These are phyloP conservation scores for Muschampia plurimacula DNA, from an alignment of 2,888 invertebrate genomes.

Conservation along the genomic window DNA sequence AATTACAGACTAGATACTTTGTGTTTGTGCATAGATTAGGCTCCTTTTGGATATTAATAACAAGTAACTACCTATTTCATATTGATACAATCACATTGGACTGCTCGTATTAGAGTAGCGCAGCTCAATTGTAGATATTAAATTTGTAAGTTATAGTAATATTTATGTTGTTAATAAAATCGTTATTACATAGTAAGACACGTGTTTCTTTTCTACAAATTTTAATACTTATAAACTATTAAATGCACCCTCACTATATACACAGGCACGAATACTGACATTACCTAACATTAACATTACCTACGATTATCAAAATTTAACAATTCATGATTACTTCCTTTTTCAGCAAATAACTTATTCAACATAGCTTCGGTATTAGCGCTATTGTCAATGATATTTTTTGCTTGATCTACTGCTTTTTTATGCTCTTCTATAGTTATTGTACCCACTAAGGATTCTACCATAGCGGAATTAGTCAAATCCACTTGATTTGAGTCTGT, in stretches of 20 bases:
- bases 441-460: conserved; percentile 6
- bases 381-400: conserved; percentile 56
- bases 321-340: conserved; percentile 51
- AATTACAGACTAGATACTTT: conserved; percentile 47
- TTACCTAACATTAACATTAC: too few species aligned
- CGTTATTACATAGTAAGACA: conserved; percentile 76
- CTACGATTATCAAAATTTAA: conserved; percentile 42
- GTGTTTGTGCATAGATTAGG: conserved; percentile 72
- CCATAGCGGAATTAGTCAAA: neutral
- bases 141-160: conserved; percentile 79
- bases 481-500: neutral
- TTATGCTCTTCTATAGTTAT: conserved; percentile 44
- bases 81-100: conserved; percentile 73
- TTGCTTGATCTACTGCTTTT: conserved; percentile 52
- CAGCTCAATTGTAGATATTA: conserved; percentile 83
- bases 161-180: conserved; percentile 86
- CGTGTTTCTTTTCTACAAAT: conserved; percentile 48
- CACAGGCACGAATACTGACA: too few species aligned
- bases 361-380: conserved; percentile 50
- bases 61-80: conserved; percentile 50
- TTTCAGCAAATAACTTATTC: conserved; percentile 47
- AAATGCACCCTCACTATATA: too few species aligned
- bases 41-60: conserved; percentile 47
- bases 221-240: neutral
- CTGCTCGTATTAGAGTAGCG: conserved; percentile 84